Evolutionary conservation across 2,888 invertebrate species (phyloP).

Genomic region (Callimorpha dominula): DNA sequence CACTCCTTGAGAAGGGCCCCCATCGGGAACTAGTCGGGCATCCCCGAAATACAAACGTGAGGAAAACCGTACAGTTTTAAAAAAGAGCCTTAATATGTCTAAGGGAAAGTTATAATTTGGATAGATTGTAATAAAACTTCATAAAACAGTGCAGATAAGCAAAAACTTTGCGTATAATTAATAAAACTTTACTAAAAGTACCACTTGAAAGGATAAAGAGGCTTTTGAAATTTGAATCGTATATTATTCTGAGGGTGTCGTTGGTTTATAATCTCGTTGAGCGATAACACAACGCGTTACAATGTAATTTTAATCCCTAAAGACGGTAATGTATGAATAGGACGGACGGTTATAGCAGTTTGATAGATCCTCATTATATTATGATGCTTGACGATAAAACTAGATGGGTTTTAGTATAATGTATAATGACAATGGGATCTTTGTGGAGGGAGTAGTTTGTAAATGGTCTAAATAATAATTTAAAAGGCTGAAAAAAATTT

Average conservation of each 20-base stretch:
- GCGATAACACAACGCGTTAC: slow-evolving; percentile 36
- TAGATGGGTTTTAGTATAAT: not conserved
- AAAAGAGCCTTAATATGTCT: too few relatives aligned
- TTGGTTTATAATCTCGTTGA: slow-evolving; percentile 31
- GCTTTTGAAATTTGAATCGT: slow-evolving; percentile 33
- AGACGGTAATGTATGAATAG: slow-evolving; percentile 23
- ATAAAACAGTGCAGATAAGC: not conserved
- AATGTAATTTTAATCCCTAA: slow-evolving; percentile 46
- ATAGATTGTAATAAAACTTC: not conserved
- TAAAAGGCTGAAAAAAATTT: too few relatives aligned
- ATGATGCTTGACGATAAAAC: not conserved
- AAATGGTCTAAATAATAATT: not conserved
- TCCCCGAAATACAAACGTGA: too few relatives aligned
- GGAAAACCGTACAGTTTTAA: too few relatives aligned
- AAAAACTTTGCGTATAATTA: not conserved
- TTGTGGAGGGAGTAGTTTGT: not conserved
- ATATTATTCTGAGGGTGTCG: slow-evolving; percentile 25
- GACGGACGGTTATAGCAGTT: not conserved
- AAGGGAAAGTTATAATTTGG: not conserved
- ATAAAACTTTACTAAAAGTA: not conserved
- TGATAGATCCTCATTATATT: not conserved
- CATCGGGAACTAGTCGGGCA: too few relatives aligned
- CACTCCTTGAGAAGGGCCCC: too few relatives aligned
- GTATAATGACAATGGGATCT: not conserved
- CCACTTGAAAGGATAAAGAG: slow-evolving; percentile 24